Evolutionary conservation across 2,888 invertebrate genomes (phyloP).

Genomic region (Colostygia pectinataria): DNA sequence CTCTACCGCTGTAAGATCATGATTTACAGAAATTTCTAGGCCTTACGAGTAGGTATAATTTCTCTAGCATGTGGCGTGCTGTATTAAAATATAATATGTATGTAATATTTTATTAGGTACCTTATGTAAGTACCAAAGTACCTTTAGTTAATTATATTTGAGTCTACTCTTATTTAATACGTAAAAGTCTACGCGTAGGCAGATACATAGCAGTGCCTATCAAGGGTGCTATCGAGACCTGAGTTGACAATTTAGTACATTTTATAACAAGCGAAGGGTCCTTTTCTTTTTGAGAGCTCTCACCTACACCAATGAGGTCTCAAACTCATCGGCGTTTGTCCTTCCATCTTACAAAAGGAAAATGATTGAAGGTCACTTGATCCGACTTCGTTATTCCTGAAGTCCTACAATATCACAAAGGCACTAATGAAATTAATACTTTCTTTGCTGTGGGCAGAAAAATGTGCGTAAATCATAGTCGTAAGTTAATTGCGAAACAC

Average conservation of each 20-base stretch:
- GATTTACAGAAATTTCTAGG: too few species aligned
- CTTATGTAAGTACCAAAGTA: too few species aligned
- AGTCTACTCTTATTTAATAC: too few species aligned
- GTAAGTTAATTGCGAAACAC: constrained; percentile 34
- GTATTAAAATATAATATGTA: background rate
- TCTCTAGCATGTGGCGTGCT: too few species aligned
- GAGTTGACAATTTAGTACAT: constrained; percentile 73
- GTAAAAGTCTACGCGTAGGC: constrained; percentile 29
- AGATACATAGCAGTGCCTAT: constrained; percentile 46
- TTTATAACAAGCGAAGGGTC: constrained; percentile 61
- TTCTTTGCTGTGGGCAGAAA: constrained; percentile 11
- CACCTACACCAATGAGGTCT: constrained; percentile 52
- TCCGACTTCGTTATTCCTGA: constrained; percentile 49
- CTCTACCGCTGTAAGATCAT: background rate
- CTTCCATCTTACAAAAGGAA: constrained; percentile 55
- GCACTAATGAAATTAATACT: constrained; percentile 15
- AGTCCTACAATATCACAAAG: constrained; percentile 25
- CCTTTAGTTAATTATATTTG: too few species aligned
- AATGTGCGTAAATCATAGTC: constrained; percentile 30
- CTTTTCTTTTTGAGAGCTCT: constrained; percentile 50
- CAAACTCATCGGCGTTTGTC: constrained; percentile 60
- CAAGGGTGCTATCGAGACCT: constrained; percentile 58
- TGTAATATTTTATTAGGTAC: background rate
- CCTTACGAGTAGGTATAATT: too few species aligned
- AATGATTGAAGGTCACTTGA: constrained; percentile 56